A percentile compares a stretch with the other conserved stretches of the same genome.
These are phyloP conservation scores for Bucco capensis DNA, from an alignment of 2,113 vertebrate genomes.

Conservation along the genomic window DNA sequence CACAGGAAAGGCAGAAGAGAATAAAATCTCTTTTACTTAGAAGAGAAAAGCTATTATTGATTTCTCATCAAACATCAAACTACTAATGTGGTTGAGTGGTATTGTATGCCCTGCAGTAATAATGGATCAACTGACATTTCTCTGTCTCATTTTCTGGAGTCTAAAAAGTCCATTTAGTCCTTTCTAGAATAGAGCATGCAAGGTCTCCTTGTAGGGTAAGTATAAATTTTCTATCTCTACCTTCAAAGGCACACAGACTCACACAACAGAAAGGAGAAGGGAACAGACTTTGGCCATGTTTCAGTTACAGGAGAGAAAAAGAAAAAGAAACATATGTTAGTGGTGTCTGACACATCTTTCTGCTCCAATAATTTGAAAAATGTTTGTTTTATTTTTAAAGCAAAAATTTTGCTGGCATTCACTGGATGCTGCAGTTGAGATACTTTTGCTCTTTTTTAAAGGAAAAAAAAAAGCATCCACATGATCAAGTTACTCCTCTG, in stretches of 20 bases:
- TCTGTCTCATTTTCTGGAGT: constrained; percentile 35
- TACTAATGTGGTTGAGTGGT: constrained; percentile 66
- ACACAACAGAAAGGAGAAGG: constrained; percentile 44
- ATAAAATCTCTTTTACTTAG: constrained; percentile 73
- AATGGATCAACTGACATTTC: constrained; percentile 56
- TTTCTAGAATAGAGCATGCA: constrained; percentile 53
- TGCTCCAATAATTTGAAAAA: constrained; percentile 69
- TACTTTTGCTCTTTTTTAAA: constrained; percentile 8
- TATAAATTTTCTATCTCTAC: constrained; percentile 34
- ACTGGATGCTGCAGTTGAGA: constrained; percentile 45
- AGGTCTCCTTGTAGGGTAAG: constrained; percentile 52
- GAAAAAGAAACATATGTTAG: constrained; percentile 79
- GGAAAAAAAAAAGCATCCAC: not conserved
- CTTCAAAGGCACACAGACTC: not conserved
- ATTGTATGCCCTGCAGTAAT: constrained; percentile 66
- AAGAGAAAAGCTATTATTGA: constrained; percentile 69
- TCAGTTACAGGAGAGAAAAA: constrained; percentile 62
- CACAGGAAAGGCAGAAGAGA: not conserved
- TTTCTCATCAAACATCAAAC: constrained; percentile 69
- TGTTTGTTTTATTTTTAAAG: constrained; percentile 73
- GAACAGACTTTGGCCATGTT: constrained; percentile 62
- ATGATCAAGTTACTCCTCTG: not conserved
- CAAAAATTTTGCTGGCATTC: constrained; percentile 61
- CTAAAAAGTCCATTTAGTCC: constrained; percentile 52
- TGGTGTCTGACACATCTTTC: constrained; percentile 77